Conservation (phyloP, 1,140 invertebrate genomes). For the Solen grandis region DNA sequence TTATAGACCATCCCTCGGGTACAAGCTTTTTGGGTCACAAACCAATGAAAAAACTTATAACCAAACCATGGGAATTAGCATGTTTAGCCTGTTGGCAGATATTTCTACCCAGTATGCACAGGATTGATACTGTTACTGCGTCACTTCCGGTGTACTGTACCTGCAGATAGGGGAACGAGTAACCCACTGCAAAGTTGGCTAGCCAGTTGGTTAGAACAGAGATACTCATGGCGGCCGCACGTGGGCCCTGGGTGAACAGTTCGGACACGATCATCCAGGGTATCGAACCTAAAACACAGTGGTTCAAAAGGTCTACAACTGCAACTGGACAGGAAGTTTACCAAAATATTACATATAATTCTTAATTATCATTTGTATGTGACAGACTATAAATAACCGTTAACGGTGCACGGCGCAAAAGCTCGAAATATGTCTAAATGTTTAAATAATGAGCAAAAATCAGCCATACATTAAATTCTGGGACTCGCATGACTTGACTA, state of each 20-base stretch:
- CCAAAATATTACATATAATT: no score
- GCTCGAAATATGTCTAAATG: no score
- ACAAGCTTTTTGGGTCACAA: neutral
- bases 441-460: no score
- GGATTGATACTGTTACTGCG: neutral
- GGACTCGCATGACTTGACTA: no score
- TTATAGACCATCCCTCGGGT: neutral
- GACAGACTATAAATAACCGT: no score
- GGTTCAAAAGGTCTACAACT: no score
- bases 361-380: no score
- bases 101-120: neutral
- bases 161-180: conserved; percentile 91
- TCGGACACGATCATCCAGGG: conserved; percentile 98
- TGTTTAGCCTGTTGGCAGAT: neutral
- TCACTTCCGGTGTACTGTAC: conserved; percentile 55
- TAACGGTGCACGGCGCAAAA: no score
- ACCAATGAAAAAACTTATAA: neutral
- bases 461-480: no score
- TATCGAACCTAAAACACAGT: conserved; percentile 86
- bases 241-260: conserved; percentile 97
- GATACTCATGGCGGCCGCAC: conserved; percentile 98
- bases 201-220: conserved; percentile 99
- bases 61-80: neutral
- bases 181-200: conserved; percentile 98
- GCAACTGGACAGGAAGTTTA: no score